A percentile compares a stretch with the other conserved stretches of the same genome.
Evolutionary conservation across 1,140 invertebrate species (phyloP).

Genomic region (Procambarus virginalis): DNA sequence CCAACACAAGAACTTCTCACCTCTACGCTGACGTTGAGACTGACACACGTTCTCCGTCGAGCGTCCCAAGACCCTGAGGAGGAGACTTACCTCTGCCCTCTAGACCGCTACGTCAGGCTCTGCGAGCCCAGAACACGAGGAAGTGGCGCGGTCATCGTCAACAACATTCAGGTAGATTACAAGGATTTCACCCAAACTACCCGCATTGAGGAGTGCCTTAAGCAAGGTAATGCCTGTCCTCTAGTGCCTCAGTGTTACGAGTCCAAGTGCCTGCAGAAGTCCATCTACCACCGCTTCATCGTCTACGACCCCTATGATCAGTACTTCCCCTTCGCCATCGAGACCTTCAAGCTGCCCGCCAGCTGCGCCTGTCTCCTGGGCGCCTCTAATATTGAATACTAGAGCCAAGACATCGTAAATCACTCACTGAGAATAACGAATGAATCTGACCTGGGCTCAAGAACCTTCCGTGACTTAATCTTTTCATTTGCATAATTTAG

Average conservation of each 20-base stretch:
- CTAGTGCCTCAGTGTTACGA: conserved; percentile 71
- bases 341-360: conserved; percentile 71
- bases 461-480: background rate
- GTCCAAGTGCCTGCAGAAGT: conserved; percentile 72
- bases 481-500: background rate
- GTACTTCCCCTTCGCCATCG: conserved; percentile 72
- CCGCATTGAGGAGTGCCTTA: conserved; percentile 71
- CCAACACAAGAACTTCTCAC: conserved; percentile 66
- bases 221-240: conserved; percentile 67
- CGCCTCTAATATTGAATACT: conserved; percentile 54
- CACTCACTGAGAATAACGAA: background rate
- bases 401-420: conserved; percentile 18
- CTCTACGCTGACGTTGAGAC: conserved; percentile 68
- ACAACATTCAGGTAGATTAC: conserved; percentile 71
- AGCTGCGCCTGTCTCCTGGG: conserved; percentile 71
- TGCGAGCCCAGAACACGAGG: conserved; percentile 71
- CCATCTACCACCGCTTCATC: conserved; percentile 71
- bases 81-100: conserved; percentile 71
- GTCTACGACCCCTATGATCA: conserved; percentile 71
- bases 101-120: conserved; percentile 69
- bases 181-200: conserved; percentile 70
- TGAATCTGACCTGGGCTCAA: background rate
- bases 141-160: conserved; percentile 72
- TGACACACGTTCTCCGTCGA: conserved; percentile 70
- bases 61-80: conserved; percentile 59